Evolutionary conservation across 2,797 vertebrate genomes (phyloP).

Genomic region (Necrosyrtes monachus): DNA sequence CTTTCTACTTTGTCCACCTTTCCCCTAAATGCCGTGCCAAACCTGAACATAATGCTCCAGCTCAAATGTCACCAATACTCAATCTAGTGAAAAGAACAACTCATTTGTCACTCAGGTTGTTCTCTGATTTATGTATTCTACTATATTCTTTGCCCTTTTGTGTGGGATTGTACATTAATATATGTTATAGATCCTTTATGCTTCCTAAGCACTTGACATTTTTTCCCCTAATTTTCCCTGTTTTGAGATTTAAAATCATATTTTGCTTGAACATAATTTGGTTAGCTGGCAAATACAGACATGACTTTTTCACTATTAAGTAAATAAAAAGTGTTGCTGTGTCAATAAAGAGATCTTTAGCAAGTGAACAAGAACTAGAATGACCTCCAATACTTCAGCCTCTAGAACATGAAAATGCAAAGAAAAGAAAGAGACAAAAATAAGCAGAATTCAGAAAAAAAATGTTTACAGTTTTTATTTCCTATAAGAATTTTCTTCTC

Average conservation of each 20-base stretch:
- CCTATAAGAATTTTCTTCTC: background rate
- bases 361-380: background rate
- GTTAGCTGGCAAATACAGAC: constrained; percentile 19
- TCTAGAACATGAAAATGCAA: background rate
- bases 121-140: background rate
- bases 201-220: constrained; percentile 17
- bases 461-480: background rate
- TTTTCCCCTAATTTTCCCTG: background rate
- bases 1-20: background rate
- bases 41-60: background rate
- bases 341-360: constrained; percentile 11
- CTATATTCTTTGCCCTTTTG: background rate
- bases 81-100: background rate
- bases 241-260: constrained; percentile 34
- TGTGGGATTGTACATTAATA: background rate
- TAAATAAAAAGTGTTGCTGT: background rate
- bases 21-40: background rate
- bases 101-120: background rate
- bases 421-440: background rate
- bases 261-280: constrained; percentile 11
- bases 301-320: constrained; percentile 1
- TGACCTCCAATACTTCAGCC: background rate
- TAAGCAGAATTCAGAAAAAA: background rate
- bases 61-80: background rate
- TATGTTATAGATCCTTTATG: background rate